These are phyloP conservation scores for Netta rufina DNA, from an alignment of 2,797 vertebrate genomes.

Conservation along the genomic window DNA sequence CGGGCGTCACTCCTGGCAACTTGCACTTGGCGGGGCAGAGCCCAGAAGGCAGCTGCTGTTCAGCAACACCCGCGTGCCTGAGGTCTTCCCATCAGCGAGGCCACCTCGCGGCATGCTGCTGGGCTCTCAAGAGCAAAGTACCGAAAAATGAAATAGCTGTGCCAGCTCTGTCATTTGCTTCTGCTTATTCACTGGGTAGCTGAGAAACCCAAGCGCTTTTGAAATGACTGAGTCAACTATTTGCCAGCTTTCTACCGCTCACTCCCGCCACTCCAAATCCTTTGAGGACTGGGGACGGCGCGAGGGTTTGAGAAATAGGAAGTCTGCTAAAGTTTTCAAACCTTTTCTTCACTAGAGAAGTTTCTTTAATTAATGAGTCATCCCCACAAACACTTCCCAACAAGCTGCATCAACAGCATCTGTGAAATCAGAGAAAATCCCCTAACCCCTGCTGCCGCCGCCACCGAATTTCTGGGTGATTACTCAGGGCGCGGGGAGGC, in stretches of 20 bases:
- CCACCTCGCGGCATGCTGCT: not conserved
- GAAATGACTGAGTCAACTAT: not conserved
- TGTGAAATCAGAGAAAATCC: constrained; percentile 16
- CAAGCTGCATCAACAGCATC: not conserved
- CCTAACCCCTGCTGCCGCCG: not conserved
- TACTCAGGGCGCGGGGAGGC: constrained; percentile 46
- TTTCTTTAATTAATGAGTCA: constrained; percentile 42
- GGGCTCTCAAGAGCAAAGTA: not conserved
- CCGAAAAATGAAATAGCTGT: not conserved
- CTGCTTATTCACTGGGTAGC: not conserved
- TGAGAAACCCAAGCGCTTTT: not conserved
- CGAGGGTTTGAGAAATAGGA: not conserved
- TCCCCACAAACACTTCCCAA: constrained; percentile 37
- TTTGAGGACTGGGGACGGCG: not conserved
- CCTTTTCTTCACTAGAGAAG: not conserved
- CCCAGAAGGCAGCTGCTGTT: constrained; percentile 6
- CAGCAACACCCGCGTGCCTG: not conserved
- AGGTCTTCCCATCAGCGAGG: not conserved
- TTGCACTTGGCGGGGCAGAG: not conserved
- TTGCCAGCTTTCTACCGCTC: not conserved
- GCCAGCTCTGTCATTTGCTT: not conserved
- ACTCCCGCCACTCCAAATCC: not conserved
- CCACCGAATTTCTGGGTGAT: not conserved
- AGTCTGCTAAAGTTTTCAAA: not conserved
- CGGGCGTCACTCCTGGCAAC: constrained; percentile 7